Evolutionary conservation across 2,888 invertebrate genomes (phyloP), one percentile per base, ranked within the genome.

Genomic region (Pyrocoelia pectoralis): DNA sequence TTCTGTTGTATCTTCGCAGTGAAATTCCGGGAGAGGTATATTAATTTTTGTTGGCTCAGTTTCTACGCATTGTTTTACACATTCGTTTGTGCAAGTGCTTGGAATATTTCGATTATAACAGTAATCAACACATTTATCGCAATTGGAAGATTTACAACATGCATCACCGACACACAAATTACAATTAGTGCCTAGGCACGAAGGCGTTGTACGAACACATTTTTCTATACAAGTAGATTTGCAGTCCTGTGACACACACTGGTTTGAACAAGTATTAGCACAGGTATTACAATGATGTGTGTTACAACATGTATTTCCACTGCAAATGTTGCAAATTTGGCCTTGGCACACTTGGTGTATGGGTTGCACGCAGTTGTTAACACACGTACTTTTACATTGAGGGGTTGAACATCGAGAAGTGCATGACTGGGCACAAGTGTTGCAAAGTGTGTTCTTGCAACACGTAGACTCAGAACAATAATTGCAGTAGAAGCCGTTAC

Each of bases 161-260:
- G 54, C 33, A 1, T 24, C 33, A 15, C 61, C 58, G 13, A 56
- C 14, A 14, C 67, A 67, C 15, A 62, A 50, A 46, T 67, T 65
- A 24, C 67, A 67, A 33, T 53, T 67, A 13, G 56, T 14, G 1
- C 67, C 67, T 15, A 52, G 10, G 50, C 67, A 67, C 4, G 41
- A 57, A 49, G 61, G 61, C 13, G 15, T 56, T 40, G 50, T 46
- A 52, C 28, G 56, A 29, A 50, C 57, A 46, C 43, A 57, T 28
- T 51, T 58, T 33, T 29, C 56, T 10, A 55, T 38, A 19, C 67
- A 67, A 10, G 58, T 29, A n/a, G 46, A 54, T 15, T 38, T 55
- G 19, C 67, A 67, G 38, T 8, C 14, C 24, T 38, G 28, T 13
- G 33, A 29, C 5, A 12, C 12, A 15, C 52, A 52, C 15, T 38